A percentile compares a stretch with the other conserved stretches of the same genome.
These are phyloP conservation scores for Cactoblastis cactorum DNA, from an alignment of 2,888 invertebrate genomes.

Conservation along the genomic window DNA sequence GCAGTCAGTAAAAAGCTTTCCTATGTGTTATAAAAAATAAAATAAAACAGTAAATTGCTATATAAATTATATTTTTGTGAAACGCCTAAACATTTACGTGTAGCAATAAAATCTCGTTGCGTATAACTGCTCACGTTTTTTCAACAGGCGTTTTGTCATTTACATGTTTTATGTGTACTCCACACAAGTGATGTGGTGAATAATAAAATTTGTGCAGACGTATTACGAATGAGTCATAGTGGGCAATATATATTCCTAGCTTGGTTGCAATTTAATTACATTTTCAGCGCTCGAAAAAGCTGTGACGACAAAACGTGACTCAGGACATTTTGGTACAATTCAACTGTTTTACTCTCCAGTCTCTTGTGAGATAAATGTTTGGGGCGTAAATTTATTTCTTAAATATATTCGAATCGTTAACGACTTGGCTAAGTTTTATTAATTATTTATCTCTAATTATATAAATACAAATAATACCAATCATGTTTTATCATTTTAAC, in stretches of 20 bases:
- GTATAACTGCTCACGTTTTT: slow-evolving; percentile 32
- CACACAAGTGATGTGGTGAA: slow-evolving; percentile 18
- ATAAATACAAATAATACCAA: too few relatives aligned
- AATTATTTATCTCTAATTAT: too few relatives aligned
- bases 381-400: background rate
- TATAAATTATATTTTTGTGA: slow-evolving; percentile 9
- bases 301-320: slow-evolving; percentile 10
- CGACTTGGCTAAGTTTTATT: too few relatives aligned
- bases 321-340: slow-evolving; percentile 8
- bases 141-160: slow-evolving; percentile 36
- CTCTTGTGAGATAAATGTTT: background rate
- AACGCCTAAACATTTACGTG: slow-evolving; percentile 34
- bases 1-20: too few relatives aligned
- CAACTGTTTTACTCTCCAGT: slow-evolving; percentile 5
- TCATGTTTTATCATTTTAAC: too few relatives aligned
- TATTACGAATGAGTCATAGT: slow-evolving; percentile 6
- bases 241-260: slow-evolving; percentile 11
- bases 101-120: slow-evolving; percentile 34
- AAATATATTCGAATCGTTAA: background rate
- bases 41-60: background rate
- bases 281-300: slow-evolving; percentile 7
- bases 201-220: slow-evolving; percentile 18
- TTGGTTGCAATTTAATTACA: slow-evolving; percentile 10
- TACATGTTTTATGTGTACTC: slow-evolving; percentile 25
- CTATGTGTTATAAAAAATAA: background rate